Base-by-base conservation (phyloP, 2,888 invertebrate species). In the Synergus itoensis region DNA sequence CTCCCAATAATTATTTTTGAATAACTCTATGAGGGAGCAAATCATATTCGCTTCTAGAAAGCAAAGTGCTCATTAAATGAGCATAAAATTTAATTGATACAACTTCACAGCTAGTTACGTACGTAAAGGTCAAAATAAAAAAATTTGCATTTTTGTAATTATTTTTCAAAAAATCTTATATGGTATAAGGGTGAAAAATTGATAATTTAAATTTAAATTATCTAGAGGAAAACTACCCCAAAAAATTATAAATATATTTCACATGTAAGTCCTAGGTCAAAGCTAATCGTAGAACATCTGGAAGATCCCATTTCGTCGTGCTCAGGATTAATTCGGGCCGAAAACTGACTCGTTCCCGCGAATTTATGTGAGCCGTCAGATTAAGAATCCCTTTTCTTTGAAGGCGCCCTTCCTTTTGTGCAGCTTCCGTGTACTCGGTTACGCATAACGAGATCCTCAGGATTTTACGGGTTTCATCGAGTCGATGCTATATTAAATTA, bases 271-370 rank as follows among this genome's bases (percentile, higher is more conserved):
- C 64, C 64, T 67, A 75, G 78, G 18, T 73, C 67, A 60, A 76
- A 62, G 80, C 76, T 78, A 79, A 77, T 77, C 18, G 77, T 63
- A 14, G 77, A 75, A 65, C 91, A 90, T 87, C 91, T 91, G 91
- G 89, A 86, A 85, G 88, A 91, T 89, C 87, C 90, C 88, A 88
- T 89, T 91, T 91, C 88, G 90, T 83, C 83, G 85, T 88, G 89
- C 78, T 82, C 73, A 78, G 87, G 87, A 88, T 90, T 89, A 87
- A 82, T 86, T 80, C 85, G 83, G 79, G 62, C 81, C 83, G 87
- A 86, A 90, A 91, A 91, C 90, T 91, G 90, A 91, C 90, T 91
- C 88, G 91, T 91, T 91, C 86, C 89, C 91, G 90, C 90, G 88
- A 91, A 91, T 91, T 91, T 91, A 91, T 91, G 91, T 88, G 87